A percentile compares a stretch with the other conserved stretches of the same genome.
Evolutionary conservation across 2,797 vertebrate species (phyloP).

Genomic region (Danio kyathit): DNA sequence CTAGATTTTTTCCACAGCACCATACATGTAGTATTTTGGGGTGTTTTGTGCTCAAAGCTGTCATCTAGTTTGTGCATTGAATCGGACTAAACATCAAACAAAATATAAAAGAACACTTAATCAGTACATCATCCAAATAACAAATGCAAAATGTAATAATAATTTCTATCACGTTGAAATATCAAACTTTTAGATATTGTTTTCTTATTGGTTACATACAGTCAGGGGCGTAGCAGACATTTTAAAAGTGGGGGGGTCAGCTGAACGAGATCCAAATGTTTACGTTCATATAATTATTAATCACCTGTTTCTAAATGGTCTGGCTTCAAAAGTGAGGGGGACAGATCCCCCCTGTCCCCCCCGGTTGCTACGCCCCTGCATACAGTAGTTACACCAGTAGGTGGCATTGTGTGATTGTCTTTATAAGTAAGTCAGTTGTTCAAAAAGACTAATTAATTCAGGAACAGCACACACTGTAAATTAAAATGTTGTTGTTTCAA

Average conservation of each 20-base stretch:
- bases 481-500: too few relatives aligned
- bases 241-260: too few relatives aligned
- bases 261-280: too few relatives aligned
- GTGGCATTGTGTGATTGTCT: not conserved
- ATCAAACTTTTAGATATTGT: not conserved
- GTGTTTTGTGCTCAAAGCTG: slow-evolving; percentile 2
- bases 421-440: not conserved
- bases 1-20: not conserved
- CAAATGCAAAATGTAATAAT: not conserved
- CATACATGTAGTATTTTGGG: not conserved
- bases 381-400: not conserved
- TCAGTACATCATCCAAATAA: not conserved
- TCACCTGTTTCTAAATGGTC: too few relatives aligned
- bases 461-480: too few relatives aligned
- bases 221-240: too few relatives aligned
- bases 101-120: not conserved
- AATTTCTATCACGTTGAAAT: not conserved
- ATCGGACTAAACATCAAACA: slow-evolving; percentile 15
- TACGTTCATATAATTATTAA: too few relatives aligned
- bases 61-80: slow-evolving; percentile 28
- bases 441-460: too few relatives aligned
- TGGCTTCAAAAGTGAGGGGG: too few relatives aligned
- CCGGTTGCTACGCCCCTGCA: too few relatives aligned
- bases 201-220: not conserved
- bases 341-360: too few relatives aligned